Evolutionary conservation across 2,888 invertebrate genomes (phyloP).

Genomic region (Sminthurides aquaticus): DNA sequence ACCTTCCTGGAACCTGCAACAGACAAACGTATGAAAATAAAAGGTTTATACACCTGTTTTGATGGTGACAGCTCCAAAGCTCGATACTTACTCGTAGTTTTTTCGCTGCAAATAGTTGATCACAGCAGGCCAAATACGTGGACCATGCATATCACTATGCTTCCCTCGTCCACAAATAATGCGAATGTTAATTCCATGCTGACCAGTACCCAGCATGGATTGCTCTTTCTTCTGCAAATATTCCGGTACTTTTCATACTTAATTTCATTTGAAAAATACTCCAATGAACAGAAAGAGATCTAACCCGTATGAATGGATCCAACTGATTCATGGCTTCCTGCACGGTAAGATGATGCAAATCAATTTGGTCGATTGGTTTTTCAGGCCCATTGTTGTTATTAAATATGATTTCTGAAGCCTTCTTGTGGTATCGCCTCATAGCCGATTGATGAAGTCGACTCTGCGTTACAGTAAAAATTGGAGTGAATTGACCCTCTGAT

Average conservation of each 20-base stretch:
- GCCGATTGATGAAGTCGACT: slow-evolving; percentile 5
- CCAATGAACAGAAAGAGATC: no score
- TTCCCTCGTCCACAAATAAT: slow-evolving; percentile 12
- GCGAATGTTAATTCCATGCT: not conserved
- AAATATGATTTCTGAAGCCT: slow-evolving; percentile 9
- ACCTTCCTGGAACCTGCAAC: not conserved
- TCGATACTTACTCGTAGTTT: not conserved
- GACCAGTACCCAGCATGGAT: not conserved
- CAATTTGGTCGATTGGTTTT: slow-evolving; percentile 10
- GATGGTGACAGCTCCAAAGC: no score
- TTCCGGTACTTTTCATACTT: no score
- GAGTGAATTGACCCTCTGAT: not conserved
- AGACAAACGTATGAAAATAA: not conserved
- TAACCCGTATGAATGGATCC: slow-evolving; percentile 5
- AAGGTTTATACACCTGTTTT: no score
- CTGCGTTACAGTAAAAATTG: slow-evolving; percentile 6
- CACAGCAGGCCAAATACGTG: slow-evolving; percentile 9
- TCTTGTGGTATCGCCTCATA: slow-evolving; percentile 3
- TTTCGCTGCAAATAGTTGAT: slow-evolving; percentile 8
- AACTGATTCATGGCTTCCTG: slow-evolving; percentile 13
- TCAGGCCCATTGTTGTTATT: slow-evolving; percentile 2
- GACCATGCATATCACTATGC: slow-evolving; percentile 14
- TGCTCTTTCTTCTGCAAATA: not conserved
- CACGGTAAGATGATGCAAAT: slow-evolving; percentile 10
- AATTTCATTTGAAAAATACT: no score